Evolutionary conservation across 2,797 vertebrate species (phyloP).

Genomic region (Taeniopygia guttata): DNA sequence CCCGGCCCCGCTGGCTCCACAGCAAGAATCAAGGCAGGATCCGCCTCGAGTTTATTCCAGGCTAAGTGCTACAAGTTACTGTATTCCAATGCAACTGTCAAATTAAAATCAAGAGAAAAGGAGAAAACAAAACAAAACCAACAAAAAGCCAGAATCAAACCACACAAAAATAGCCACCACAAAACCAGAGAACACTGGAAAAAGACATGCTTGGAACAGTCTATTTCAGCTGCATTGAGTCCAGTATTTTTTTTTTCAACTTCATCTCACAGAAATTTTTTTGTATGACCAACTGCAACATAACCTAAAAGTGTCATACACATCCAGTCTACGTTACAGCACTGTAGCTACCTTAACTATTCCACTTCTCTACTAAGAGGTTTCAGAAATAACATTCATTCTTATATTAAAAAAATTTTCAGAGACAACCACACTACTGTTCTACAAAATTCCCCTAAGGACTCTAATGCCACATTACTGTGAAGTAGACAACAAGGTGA

Average conservation of each 20-base stretch:
- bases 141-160: neutral
- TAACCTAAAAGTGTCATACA: neutral
- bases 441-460: neutral
- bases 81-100: neutral
- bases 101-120: neutral
- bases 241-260: rapidly evolving
- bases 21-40: neutral
- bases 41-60: neutral
- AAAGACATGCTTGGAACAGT: neutral
- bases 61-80: neutral
- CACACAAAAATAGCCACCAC: neutral
- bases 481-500: neutral
- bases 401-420: neutral
- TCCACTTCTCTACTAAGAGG: neutral
- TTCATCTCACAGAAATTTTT: neutral
- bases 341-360: neutral
- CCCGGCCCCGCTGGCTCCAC: neutral
- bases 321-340: neutral
- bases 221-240: neutral
- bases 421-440: neutral
- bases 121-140: neutral
- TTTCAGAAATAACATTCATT: neutral
- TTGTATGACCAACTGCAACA: neutral
- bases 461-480: neutral
- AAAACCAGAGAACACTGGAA: neutral